Evolutionary conservation across 2,113 vertebrate species (phyloP), one percentile per base, ranked within the genome.

Genomic region (Blennius ocellaris): DNA sequence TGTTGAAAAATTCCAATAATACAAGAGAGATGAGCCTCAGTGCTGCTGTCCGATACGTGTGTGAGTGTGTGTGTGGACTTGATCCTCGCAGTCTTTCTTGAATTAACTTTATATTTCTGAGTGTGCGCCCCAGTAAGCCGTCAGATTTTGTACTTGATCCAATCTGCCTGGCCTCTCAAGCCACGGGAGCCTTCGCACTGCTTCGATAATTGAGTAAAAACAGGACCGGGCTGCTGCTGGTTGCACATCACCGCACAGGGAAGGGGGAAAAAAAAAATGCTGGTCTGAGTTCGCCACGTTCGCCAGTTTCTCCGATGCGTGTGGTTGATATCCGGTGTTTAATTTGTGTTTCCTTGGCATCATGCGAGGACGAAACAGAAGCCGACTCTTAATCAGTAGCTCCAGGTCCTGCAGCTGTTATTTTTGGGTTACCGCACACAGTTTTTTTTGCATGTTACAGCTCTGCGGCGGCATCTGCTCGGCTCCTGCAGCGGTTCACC

Each of bases 401-500:
- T 84, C 8, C 68, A 81, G 81, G 68, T 84, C 37, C 11, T 57
- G 55, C 78, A 80, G 81, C 67, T 86, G 83, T 78, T 85, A 55
- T 74, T 87, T 81, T 72, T 70, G 49, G 70, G 78, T 67, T 71
- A 37, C 61, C 72, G 48, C 15, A 0, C 81, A 64, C 74, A 50
- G 21, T 30, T 76, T 84, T 76, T 84, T 59, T 80, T 30, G 50
- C 40, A 54, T 75, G 73, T 30, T 15, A 3, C 6, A 52, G 56
- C 39, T 16, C 62, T 78, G 51, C 41, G 51, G 9, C 51, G 55
- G 69, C 78, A 82, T 87, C 81, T 80, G 78, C 71, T 73, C 16
- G 1, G 51, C 59, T 80, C 68, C 57, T 45, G 47, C 36, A 43
- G 50, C 59, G 76, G 68, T 83, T 57, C 43, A 36, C 39, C 53